Evolutionary conservation across 2,113 vertebrate species (phyloP), one percentile per base, ranked within the genome.

Genomic region (Haliaeetus leucogaster): DNA sequence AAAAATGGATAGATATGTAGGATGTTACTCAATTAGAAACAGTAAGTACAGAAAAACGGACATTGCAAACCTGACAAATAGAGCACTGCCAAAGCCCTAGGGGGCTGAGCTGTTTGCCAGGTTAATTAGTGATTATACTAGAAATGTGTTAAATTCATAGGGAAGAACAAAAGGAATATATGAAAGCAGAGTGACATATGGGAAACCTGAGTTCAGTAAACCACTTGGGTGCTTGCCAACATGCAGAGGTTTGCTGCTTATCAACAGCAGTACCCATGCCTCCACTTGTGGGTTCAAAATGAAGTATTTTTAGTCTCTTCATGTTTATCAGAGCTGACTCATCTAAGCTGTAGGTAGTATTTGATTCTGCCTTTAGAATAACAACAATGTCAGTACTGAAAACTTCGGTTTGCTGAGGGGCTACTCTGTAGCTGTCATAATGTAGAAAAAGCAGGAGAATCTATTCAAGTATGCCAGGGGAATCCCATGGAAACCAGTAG

Each of bases 231-330:
- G 82, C 88, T 68, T 81, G 92, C 97, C 95, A 97, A 13, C 1
- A 20, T 89, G 78, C 38, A 58, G 48, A 78, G n/a, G 38, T 59
- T 47, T 95, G 77, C 50, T 92, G 86, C 92, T 96, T 86, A 96
- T 96, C 66, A 50, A 93, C 96, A 91, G 42, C 97, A 97, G 91
- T 87, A 96, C 79, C 96, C 95, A 58, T 22, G 82, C 79, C 84
- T 98, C 72, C 94, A 71, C 47, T 56, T 96, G 95, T 86, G 95
- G 73, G 74, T 90, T 93, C 63, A 81, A 83, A 79, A 56, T 22
- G 61, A 61, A 80, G 23, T 96, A 97, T 97, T 97, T 98, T 98
- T 93, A 97, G 94, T 81, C 17, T 85, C 67, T 68, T 62, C 26
- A 43, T 13, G 76, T 93, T 97, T 91, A 91, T 90, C 78, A 93